These are phyloP conservation scores for Yoshiicerus persimilis DNA, from an alignment of 1,140 invertebrate genomes.

Conservation along the genomic window DNA sequence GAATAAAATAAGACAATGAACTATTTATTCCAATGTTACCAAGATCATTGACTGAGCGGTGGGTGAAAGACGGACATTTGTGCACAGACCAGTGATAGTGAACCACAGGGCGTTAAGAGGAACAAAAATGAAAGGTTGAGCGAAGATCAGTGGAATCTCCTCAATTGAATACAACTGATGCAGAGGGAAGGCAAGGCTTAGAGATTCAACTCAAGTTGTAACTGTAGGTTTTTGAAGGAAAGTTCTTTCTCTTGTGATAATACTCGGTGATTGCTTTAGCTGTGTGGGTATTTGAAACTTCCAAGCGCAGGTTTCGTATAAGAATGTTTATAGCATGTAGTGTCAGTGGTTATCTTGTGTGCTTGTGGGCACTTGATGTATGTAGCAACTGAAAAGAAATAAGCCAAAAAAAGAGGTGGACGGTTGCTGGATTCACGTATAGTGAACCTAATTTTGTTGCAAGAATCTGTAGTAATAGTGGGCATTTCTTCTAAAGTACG, in stretches of 20 bases:
- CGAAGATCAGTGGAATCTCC: slow-evolving; percentile 7
- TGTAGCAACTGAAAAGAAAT: not conserved
- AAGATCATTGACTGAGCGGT: no score
- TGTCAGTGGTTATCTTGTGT: not conserved
- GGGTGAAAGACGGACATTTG: not conserved
- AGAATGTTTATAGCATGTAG: not conserved
- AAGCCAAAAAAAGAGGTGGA: not conserved
- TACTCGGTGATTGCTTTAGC: not conserved
- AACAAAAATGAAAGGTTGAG: not conserved
- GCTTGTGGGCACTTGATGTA: not conserved
- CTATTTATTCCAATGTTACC: no score
- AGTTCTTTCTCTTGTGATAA: not conserved
- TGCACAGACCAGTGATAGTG: not conserved
- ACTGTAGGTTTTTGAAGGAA: not conserved
- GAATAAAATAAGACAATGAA: no score
- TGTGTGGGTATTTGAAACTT: not conserved
- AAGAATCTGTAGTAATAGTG: no score
- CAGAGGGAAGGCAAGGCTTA: not conserved
- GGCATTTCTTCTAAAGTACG: no score
- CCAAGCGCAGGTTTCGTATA: not conserved
- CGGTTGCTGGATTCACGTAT: not conserved
- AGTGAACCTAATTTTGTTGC: not conserved
- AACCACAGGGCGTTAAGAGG: not conserved
- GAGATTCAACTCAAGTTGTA: not conserved
- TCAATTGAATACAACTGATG: slow-evolving; percentile 25